These are phyloP conservation scores for Orycteropus afer DNA, from an alignment of 2,113 vertebrate genomes.

Conservation along the genomic window DNA sequence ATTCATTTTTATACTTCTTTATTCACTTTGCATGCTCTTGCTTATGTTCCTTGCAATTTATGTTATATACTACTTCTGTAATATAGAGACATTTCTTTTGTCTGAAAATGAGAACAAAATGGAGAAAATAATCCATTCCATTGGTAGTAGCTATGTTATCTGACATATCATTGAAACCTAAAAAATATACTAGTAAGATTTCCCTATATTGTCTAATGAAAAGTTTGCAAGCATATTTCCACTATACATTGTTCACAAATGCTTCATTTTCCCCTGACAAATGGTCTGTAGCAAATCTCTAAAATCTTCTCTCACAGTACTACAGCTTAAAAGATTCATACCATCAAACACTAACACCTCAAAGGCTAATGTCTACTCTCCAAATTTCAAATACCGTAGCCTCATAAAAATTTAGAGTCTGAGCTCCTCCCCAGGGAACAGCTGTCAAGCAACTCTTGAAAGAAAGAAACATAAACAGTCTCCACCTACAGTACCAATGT, in stretches of 20 bases:
- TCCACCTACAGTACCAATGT: constrained; percentile 68
- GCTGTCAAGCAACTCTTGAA: constrained; percentile 90
- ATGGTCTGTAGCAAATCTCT: constrained; percentile 83
- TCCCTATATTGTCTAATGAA: constrained; percentile 67
- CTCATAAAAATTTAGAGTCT: constrained; percentile 88
- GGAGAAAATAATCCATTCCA: constrained; percentile 51
- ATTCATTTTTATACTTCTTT: constrained; percentile 24
- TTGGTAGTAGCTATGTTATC: constrained; percentile 70
- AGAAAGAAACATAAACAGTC: constrained; percentile 86
- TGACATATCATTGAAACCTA: constrained; percentile 75
- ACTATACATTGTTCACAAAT: constrained; percentile 76
- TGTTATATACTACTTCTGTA: not conserved
- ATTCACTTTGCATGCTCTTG: constrained; percentile 29
- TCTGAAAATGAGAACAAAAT: constrained; percentile 78
- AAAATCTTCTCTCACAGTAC: constrained; percentile 81
- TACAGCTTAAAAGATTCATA: constrained; percentile 84
- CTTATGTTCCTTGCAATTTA: constrained; percentile 54
- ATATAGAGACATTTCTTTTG: constrained; percentile 55
- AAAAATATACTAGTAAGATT: constrained; percentile 52
- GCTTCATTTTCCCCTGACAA: constrained; percentile 83
- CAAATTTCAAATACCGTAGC: constrained; percentile 86
- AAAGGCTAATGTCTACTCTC: constrained; percentile 85
- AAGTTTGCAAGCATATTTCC: constrained; percentile 75
- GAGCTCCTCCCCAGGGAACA: constrained; percentile 85
- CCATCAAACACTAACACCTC: constrained; percentile 81